phyloP scores from a whole-genome alignment of 2,888 invertebrate genomes.

The Apantesis nais region DNA sequence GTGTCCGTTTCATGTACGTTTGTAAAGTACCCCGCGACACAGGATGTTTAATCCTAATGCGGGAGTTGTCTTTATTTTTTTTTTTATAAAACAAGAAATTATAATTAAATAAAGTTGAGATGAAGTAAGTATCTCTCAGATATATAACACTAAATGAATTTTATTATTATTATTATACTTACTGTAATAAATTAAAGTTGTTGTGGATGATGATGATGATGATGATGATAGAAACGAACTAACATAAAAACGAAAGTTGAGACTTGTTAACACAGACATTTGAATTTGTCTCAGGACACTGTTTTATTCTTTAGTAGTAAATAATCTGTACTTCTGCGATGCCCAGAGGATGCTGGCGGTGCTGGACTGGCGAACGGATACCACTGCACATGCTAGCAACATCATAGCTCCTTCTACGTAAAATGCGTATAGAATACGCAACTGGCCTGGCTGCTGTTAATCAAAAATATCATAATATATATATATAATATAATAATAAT shows the following conservation, averaged over 20 bases:
- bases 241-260: neutral
- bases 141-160: too few species aligned
- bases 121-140: too few species aligned
- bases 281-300: neutral
- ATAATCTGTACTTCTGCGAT: conserved; percentile 62
- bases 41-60: too few species aligned
- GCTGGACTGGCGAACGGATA: conserved; percentile 85
- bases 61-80: too few species aligned
- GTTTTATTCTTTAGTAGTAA: conserved; percentile 29
- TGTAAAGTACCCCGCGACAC: too few species aligned
- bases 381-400: conserved; percentile 86
- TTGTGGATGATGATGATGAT: too few species aligned
- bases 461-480: neutral
- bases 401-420: conserved; percentile 89
- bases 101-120: too few species aligned
- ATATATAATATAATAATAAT: too few species aligned
- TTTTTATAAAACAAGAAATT: too few species aligned
- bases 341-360: conserved; percentile 46
- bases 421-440: conserved; percentile 87
- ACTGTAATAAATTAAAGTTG: too few species aligned
- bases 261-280: neutral
- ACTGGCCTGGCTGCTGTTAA: conserved; percentile 80
- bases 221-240: neutral
- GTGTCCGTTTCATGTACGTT: too few species aligned
- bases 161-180: too few species aligned